A percentile compares a stretch with the other conserved stretches of the same genome.
Conservation (phyloP, 2,113 vertebrate species). For the Phocoena phocoena region DNA sequence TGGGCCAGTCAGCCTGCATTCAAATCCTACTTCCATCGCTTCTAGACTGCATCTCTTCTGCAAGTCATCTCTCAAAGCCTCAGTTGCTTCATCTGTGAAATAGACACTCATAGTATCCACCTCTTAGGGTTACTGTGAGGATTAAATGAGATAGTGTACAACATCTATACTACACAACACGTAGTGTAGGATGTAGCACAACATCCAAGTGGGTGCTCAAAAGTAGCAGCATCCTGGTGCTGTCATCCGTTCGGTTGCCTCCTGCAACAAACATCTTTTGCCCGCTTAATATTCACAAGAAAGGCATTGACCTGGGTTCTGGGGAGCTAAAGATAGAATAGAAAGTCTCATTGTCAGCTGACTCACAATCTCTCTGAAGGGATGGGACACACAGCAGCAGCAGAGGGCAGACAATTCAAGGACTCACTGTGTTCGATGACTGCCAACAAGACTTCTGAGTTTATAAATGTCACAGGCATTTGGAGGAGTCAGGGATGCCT, state of each 20-base stretch:
- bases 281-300: not conserved
- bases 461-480: not conserved
- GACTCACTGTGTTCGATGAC: accelerated
- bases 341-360: not conserved
- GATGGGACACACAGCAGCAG: not conserved
- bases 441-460: not conserved
- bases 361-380: not conserved
- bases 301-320: not conserved
- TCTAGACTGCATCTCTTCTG: not conserved
- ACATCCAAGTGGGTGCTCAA: accelerated
- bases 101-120: not conserved
- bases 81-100: not conserved
- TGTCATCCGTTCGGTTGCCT: not conserved
- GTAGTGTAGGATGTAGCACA: no score
- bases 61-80: no score
- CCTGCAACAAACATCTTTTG: not conserved
- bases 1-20: not conserved
- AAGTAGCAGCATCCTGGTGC: not conserved
- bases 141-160: not conserved
- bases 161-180: no score
- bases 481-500: not conserved
- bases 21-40: not conserved
- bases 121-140: accelerated
- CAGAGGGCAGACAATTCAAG: not conserved
- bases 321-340: not conserved